Evolutionary conservation across 2,888 invertebrate species (phyloP), one percentile per base, ranked within the genome.

Genomic region (Protophormia terraenovae): DNA sequence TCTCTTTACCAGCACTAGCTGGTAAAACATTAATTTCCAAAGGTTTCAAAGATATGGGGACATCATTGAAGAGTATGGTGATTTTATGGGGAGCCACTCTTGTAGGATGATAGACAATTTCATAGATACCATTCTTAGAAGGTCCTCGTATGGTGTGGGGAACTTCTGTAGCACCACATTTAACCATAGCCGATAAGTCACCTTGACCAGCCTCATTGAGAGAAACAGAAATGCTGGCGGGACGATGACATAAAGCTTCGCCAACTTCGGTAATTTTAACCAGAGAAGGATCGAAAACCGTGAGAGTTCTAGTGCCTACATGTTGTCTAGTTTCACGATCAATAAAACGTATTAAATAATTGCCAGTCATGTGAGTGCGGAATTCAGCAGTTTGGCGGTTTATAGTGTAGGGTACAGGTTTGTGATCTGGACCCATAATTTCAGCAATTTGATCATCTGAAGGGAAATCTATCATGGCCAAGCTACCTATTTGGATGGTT

Each of bases 1-100:
- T 95, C 92, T 96, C 96, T 82, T 96, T 95, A 14, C 96, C 96
- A 29, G 95, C 95, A 19, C 95, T 95, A 6, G 96, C 93, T 0
- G 95, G 94, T 86, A 93, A 91, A 12, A 95, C 94, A 86, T 94
- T 94, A 0, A 95, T 93, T 45, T 94, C 91, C 12, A 95, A 90
- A 1, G 95, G 94, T 5, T 94, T 94, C 4, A 93, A 89, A 0
- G 94, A 91, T 2, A 94, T 92, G 12, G 97, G 97, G 53, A 97
- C 95, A 62, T 96, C 97, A 92, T 98, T 98, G 93, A 97, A 98
- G 88, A 96, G 95, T 69, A 98, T 94, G 83, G 96, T 95, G 79
- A 99, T 94, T 88, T 96, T 95, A 92, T 99, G 98, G 2, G 97
- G 96, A 24, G 98, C 97, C 1, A 97, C 96, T 47, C 96, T 94